Percentiles rank a stretch among this genome's conserved stretches.
Conservation (phyloP, 2,888 invertebrate species). For the Eremobia ochroleuca region DNA sequence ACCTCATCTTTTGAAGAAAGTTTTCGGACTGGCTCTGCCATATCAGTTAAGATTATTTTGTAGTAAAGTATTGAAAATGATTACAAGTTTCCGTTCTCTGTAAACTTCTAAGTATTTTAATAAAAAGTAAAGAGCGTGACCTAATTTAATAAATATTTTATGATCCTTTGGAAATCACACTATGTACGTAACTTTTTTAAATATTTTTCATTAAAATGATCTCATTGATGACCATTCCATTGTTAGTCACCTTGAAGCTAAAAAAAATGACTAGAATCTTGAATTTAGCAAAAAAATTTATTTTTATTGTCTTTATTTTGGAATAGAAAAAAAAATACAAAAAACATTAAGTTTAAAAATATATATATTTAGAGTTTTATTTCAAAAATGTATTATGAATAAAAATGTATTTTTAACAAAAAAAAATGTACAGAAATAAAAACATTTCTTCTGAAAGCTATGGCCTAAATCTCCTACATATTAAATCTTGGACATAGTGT, state of each 20-base stretch:
- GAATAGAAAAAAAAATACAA: slow-evolving; percentile 6
- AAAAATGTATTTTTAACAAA: slow-evolving; percentile 9
- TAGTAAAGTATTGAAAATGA: slow-evolving; percentile 43
- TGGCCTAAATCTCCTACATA: slow-evolving; percentile 43
- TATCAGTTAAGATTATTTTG: slow-evolving; percentile 60
- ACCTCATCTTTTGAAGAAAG: slow-evolving; percentile 47
- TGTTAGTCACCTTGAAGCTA: slow-evolving; percentile 29
- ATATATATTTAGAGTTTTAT: background rate
- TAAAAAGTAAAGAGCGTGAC: slow-evolving; percentile 50
- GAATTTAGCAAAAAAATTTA: slow-evolving; percentile 12
- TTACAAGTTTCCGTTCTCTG: slow-evolving; percentile 46
- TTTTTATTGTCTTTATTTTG: slow-evolving; percentile 37
- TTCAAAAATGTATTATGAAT: background rate
- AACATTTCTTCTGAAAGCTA: slow-evolving; percentile 17
- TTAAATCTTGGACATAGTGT: slow-evolving; percentile 62
- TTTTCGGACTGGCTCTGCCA: slow-evolving; percentile 58
- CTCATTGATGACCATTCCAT: slow-evolving; percentile 66
- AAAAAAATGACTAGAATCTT: slow-evolving; percentile 30
- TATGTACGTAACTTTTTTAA: slow-evolving; percentile 53
- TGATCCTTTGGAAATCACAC: slow-evolving; percentile 53
- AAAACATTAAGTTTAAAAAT: background rate
- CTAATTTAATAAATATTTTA: slow-evolving; percentile 56
- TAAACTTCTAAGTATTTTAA: slow-evolving; percentile 53
- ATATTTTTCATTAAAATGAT: slow-evolving; percentile 62
- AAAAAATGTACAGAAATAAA: background rate